Percentiles rank a stretch among this genome's conserved stretches.
Evolutionary conservation across 2,888 invertebrate genomes (phyloP).

Genomic region (Erpobdella octoculata): DNA sequence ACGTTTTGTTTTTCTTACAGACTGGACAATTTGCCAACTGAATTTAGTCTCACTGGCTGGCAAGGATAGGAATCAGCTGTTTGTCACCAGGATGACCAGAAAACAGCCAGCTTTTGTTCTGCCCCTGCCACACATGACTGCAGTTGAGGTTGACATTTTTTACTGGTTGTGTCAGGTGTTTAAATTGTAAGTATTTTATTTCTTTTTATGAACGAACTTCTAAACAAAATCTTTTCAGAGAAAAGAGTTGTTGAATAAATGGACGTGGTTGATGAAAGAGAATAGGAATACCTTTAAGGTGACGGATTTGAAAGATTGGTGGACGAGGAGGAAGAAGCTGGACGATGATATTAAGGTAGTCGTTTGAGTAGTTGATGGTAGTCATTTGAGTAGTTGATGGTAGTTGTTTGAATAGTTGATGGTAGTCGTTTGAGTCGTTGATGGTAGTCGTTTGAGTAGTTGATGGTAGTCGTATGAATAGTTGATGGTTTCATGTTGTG

Average conservation of each 20-base stretch:
- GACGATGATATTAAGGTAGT: slow-evolving; percentile 40
- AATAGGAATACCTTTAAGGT: slow-evolving; percentile 39
- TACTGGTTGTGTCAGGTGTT: no score
- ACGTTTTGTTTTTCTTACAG: neutral
- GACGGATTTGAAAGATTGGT: slow-evolving; percentile 42
- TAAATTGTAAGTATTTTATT: neutral
- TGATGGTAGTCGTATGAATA: no score
- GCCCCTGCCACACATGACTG: slow-evolving; percentile 7
- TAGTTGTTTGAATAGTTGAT: no score
- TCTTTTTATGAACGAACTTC: neutral
- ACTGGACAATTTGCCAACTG: slow-evolving; percentile 26
- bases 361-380: no score
- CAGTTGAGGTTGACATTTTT: slow-evolving; percentile 40
- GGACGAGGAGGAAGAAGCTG: slow-evolving; percentile 39
- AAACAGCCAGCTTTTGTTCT: neutral
- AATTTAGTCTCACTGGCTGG: neutral
- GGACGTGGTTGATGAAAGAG: slow-evolving; percentile 38
- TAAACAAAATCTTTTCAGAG: neutral
- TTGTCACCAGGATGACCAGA: neutral
- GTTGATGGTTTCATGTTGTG: no score
- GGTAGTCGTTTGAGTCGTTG: no score
- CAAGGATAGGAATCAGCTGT: slow-evolving; percentile 12
- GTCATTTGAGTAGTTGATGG: no score
- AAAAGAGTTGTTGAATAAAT: slow-evolving; percentile 39
- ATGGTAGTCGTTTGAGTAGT: no score